phyloP scores from a whole-genome alignment of 2,797 vertebrate species.

The Poecilia velifera region DNA sequence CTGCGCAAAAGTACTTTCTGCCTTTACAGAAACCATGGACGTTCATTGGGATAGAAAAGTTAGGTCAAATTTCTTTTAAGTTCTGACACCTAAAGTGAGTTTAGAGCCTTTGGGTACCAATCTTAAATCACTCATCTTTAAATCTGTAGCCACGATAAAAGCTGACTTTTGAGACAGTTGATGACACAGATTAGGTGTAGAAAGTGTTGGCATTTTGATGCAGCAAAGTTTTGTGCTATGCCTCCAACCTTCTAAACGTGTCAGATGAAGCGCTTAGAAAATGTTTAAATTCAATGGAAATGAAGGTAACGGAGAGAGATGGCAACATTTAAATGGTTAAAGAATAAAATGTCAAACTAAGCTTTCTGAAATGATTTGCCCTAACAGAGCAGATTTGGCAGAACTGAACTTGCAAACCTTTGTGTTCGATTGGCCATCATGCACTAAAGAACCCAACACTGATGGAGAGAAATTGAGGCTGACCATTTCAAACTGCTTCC shows the following conservation, averaged over 20 bases:
- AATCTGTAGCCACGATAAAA: background rate
- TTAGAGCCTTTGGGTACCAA: background rate
- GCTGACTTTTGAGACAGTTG: background rate
- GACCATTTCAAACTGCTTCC: conserved; percentile 64
- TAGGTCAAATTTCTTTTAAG: background rate
- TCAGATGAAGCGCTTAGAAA: background rate
- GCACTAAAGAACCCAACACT: conserved; percentile 49
- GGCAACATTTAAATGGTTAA: conserved; percentile 1
- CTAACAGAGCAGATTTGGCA: conserved; percentile 42
- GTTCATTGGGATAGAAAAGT: background rate
- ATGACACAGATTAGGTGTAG: background rate
- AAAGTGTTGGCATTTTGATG: background rate
- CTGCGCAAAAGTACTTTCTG: background rate
- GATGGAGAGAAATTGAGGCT: conserved; percentile 64
- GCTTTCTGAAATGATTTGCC: conserved; percentile 38
- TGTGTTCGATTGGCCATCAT: conserved; percentile 57
- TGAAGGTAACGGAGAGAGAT: conserved; percentile 7
- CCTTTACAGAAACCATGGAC: too few species aligned
- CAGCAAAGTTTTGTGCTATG: background rate
- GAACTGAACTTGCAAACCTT: conserved; percentile 35
- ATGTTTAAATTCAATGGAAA: conserved; percentile 14
- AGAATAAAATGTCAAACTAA: conserved; percentile 32
- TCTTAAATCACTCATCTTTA: background rate
- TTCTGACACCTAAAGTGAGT: background rate
- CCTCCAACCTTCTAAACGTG: background rate